Evolutionary conservation across 2,113 vertebrate species (phyloP), one percentile per base, ranked within the genome.

Genomic region (Gavialis gangeticus): DNA sequence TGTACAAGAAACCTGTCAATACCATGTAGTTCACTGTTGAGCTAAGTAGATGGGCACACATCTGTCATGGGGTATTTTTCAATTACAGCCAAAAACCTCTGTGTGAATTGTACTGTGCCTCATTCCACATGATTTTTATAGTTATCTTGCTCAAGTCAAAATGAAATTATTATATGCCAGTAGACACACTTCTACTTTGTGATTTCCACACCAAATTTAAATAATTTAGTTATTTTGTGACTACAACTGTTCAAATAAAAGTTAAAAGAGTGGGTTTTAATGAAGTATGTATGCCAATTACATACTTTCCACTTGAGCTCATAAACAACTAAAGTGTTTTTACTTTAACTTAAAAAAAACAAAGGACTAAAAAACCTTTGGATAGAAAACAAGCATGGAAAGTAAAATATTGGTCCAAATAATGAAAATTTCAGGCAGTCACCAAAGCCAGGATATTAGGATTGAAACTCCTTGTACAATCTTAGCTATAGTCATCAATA

Each of bases 211-310:
- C 21, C 21, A 73, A 22, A 24, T 73, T 37, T 46, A 19, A 73
- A 13, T 46, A 22, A 37, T 73, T 34, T 73, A 73, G 34, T 13
- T 13, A 24, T 46, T 73, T 24, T 73, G 69, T 18, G 34, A 46
- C 19, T 71, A 71, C 18, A 73, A 37, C 34, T 24, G 12, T 63
- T 57, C 27, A 3, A n/a, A 59, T 77, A 89, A 11, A 0, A 0
- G 2, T 69, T 30, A 4, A 10, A 66, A 73, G 4, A 67, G 17
- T 92, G 89, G 34, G 21, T 79, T 91, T 22, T 92, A 12, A n/a
- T 85, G 66, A 73, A 22, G 2, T 13, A 81, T 24, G 1, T 1
- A 0, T 5, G 7, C 28, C 3, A 71, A 46, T 46, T 46, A 46
- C 46, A 46, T 84, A 4, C 71, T 69, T 94, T 76, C 75, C 80